These are phyloP conservation scores for Drosophila paramelanica DNA, from an alignment of 2,888 invertebrate species.

Conservation along the genomic window DNA sequence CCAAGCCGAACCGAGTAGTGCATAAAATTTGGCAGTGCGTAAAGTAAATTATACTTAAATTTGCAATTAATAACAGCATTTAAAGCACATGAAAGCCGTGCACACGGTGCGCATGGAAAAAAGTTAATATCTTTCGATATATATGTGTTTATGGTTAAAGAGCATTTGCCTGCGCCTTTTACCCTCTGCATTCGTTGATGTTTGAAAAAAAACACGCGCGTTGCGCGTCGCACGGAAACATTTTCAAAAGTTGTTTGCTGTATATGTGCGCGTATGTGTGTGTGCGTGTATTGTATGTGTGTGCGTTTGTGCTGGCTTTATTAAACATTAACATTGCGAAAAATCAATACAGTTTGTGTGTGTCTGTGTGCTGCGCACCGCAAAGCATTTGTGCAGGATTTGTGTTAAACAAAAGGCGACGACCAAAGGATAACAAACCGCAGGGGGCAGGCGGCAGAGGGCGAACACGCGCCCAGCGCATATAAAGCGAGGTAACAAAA, in stretches of 20 bases:
- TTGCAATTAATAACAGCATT: conserved; percentile 41
- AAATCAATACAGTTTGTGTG: conserved; percentile 57
- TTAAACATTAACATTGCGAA: conserved; percentile 67
- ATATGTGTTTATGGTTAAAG: conserved; percentile 15
- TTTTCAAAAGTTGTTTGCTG: conserved; percentile 61
- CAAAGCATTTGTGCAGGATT: conserved; percentile 35
- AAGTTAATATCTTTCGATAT: conserved; percentile 4
- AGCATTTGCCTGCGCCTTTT: conserved; percentile 9
- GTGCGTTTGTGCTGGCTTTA: conserved; percentile 41
- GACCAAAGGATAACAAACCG: conserved; percentile 33
- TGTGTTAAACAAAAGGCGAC: conserved; percentile 63
- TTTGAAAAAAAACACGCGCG: conserved; percentile 65
- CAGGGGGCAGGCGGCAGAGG: conserved; percentile 4
- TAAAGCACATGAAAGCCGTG: conserved; percentile 15
- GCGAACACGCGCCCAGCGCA: conserved; percentile 37
- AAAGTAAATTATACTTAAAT: conserved; percentile 59
- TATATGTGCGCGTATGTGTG: conserved; percentile 9
- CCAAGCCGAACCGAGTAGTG: conserved; percentile 34
- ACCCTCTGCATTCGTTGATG: conserved; percentile 30
- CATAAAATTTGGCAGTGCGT: conserved; percentile 69
- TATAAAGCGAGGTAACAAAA: conserved; percentile 33
- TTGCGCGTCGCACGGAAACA: conserved; percentile 57
- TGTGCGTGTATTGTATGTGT: conserved; percentile 26
- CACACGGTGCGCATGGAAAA: conserved; percentile 9
- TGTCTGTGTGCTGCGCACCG: conserved; percentile 35